A percentile compares a stretch with the other conserved stretches of the same genome.
Conservation (phyloP, 2,797 vertebrate species). For the Coranthus polyacanthus region DNA sequence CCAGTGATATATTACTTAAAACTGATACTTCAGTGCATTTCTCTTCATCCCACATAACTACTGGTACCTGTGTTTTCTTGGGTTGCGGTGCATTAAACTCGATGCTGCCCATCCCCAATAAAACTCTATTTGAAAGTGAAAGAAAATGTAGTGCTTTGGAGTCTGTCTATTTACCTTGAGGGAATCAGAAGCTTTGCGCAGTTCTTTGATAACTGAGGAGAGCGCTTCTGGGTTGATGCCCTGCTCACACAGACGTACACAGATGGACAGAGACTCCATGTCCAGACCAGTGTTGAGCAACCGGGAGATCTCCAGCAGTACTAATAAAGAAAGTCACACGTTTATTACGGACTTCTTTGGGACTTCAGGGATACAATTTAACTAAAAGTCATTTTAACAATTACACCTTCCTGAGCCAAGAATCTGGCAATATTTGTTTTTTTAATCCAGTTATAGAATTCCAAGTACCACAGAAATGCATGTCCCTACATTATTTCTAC, state of each 20-base stretch:
- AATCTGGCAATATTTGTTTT: no score
- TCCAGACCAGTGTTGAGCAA: slow-evolving; percentile 97
- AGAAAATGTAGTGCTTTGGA: not conserved
- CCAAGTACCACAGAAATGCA: no score
- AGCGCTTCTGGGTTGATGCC: slow-evolving; percentile 98
- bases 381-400: no score
- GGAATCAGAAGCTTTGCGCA: slow-evolving; percentile 93
- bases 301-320: slow-evolving; percentile 96
- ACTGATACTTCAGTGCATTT: no score
- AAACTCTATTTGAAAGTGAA: not conserved
- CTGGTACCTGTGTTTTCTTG: not conserved
- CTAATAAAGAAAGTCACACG: slow-evolving; percentile 69
- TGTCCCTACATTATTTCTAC: no score
- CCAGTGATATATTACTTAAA: no score
- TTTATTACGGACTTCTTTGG: no score
- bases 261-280: slow-evolving; percentile 97
- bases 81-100: not conserved
- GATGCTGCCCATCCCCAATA: not conserved
- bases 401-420: no score
- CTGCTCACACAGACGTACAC: slow-evolving; percentile 97
- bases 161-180: slow-evolving; percentile 87
- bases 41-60: no score
- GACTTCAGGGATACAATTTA: no score
- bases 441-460: no score
- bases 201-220: slow-evolving; percentile 96